A percentile compares a stretch with the other conserved stretches of the same genome.
phyloP scores from a whole-genome alignment of 2,113 vertebrate species.

The Campylomormyrus tamandua region DNA sequence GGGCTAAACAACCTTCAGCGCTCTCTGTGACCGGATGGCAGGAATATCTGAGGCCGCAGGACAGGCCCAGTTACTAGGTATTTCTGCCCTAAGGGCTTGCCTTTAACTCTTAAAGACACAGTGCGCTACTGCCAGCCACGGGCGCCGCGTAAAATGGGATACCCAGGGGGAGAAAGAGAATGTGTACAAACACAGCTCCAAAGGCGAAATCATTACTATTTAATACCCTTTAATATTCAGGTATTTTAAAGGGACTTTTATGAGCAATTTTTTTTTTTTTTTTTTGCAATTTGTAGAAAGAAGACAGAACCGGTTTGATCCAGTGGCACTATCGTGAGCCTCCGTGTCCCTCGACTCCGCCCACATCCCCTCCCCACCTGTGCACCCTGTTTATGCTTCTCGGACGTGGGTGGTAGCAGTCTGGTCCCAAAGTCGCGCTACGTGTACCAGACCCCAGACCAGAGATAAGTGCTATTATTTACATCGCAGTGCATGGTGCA shows the following conservation, averaged over 20 bases:
- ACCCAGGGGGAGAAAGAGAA: background rate
- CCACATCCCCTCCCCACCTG: background rate
- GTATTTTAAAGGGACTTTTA: background rate
- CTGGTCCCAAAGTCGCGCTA: background rate
- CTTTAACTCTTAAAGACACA: background rate
- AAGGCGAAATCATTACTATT: background rate
- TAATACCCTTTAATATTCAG: background rate
- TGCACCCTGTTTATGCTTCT: background rate
- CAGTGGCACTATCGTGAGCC: background rate
- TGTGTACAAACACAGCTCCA: background rate
- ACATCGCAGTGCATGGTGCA: background rate
- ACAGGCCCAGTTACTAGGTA: background rate
- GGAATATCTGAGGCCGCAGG: background rate
- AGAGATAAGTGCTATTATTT: background rate
- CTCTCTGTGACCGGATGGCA: background rate
- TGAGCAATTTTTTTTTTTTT: background rate
- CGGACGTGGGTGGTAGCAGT: background rate
- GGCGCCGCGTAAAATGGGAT: background rate
- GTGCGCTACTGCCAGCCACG: background rate
- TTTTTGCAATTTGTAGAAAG: background rate
- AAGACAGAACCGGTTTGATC: background rate
- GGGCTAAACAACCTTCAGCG: background rate
- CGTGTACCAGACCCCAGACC: background rate
- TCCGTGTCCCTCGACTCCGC: background rate
- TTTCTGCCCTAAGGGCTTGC: constrained; percentile 8